A percentile compares a stretch with the other conserved stretches of the same genome.
phyloP scores from a whole-genome alignment of 2,113 vertebrate species.

The Corythaeola cristata region DNA sequence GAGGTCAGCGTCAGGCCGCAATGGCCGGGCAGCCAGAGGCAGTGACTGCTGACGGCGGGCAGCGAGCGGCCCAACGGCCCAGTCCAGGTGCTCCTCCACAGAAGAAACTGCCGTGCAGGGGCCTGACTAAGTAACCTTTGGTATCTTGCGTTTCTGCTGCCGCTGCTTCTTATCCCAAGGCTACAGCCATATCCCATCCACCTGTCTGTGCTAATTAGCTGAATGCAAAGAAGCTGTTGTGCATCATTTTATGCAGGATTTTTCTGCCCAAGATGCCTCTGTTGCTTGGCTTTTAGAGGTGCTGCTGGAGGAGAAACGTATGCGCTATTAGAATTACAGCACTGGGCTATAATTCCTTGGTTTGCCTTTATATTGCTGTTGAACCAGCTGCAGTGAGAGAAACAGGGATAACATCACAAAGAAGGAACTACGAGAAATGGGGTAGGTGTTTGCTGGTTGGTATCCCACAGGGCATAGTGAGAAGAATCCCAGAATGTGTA shows the following conservation, averaged over 20 bases:
- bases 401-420: background rate
- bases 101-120: background rate
- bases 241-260: background rate
- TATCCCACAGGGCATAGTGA: fast-evolving
- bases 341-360: background rate
- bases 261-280: background rate
- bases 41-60: background rate
- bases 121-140: background rate
- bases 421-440: background rate
- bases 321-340: background rate
- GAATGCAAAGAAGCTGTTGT: background rate
- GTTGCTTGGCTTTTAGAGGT: background rate
- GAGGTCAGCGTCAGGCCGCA: background rate
- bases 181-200: background rate
- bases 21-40: background rate
- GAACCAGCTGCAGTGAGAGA: background rate
- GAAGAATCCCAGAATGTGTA: background rate
- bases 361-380: background rate
- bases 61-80: background rate
- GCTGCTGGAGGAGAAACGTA: background rate
- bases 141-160: background rate
- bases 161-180: background rate
- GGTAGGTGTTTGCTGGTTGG: background rate
- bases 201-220: background rate
- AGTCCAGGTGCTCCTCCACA: background rate